These are phyloP conservation scores for Phaenicophaeus curvirostris DNA, from an alignment of 2,797 vertebrate species.

Conservation along the genomic window DNA sequence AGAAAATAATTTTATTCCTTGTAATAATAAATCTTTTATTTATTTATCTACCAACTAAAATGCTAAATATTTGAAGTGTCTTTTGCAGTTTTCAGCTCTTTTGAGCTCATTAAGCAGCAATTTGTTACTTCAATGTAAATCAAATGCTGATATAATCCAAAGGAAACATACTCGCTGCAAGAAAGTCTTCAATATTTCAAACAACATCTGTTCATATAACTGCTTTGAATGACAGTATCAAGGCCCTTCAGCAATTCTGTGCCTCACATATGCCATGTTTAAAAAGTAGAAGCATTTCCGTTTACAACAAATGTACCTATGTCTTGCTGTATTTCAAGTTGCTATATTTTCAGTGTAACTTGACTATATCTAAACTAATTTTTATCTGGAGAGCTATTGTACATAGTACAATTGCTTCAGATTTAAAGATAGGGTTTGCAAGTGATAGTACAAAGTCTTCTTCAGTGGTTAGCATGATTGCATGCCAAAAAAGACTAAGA, in stretches of 20 bases:
- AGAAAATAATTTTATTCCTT: background rate
- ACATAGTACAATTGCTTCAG: background rate
- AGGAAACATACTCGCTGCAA: slow-evolving; percentile 19
- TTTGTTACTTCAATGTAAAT: slow-evolving; percentile 22
- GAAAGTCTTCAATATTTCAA: slow-evolving; percentile 44
- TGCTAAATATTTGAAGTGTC: slow-evolving; percentile 1
- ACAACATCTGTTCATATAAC: slow-evolving; percentile 49
- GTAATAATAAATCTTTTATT: background rate
- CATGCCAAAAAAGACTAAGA: background rate
- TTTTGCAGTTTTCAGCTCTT: slow-evolving; percentile 41
- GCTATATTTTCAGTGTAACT: background rate
- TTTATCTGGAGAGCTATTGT: background rate
- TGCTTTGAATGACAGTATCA: slow-evolving; percentile 24
- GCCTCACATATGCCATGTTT: background rate
- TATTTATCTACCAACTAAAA: background rate
- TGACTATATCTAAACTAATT: background rate
- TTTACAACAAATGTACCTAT: slow-evolving; percentile 5
- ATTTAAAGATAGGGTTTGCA: background rate
- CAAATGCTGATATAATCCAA: slow-evolving; percentile 34
- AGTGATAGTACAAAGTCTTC: background rate
- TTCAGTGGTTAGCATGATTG: background rate
- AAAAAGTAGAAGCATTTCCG: background rate
- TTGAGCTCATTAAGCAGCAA: slow-evolving; percentile 2
- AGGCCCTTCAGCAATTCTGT: background rate
- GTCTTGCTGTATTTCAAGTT: background rate